These are phyloP conservation scores for Silvanus unidentatus DNA, from an alignment of 2,888 invertebrate species.

Conservation along the genomic window DNA sequence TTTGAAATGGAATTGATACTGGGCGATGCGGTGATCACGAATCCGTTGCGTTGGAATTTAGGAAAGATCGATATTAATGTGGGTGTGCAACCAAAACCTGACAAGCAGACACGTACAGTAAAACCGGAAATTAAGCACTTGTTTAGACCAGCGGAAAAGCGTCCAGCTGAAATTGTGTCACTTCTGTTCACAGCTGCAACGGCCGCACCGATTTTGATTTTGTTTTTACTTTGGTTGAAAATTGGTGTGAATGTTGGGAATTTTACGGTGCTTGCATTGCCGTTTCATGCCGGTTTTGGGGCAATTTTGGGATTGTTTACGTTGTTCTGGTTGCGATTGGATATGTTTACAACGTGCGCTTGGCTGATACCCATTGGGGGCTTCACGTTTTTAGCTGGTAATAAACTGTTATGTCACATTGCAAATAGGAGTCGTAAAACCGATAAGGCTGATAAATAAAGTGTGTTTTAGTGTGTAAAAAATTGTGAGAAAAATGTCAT, in stretches of 20 bases:
- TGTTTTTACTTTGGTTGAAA: slow-evolving; percentile 79
- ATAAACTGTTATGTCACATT: slow-evolving; percentile 79
- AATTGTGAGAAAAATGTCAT: background rate
- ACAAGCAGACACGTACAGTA: slow-evolving; percentile 44
- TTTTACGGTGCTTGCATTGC: slow-evolving; percentile 75
- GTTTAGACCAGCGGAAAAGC: slow-evolving; percentile 88
- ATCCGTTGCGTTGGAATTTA: slow-evolving; percentile 82
- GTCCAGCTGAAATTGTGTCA: slow-evolving; percentile 83
- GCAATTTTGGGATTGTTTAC: slow-evolving; percentile 83
- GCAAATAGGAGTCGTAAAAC: slow-evolving; percentile 45
- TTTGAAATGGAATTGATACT: slow-evolving; percentile 80
- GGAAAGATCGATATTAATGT: slow-evolving; percentile 74
- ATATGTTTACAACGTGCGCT: slow-evolving; percentile 94
- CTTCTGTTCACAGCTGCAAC: slow-evolving; percentile 84
- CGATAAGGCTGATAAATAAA: slow-evolving; percentile 19
- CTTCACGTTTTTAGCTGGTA: slow-evolving; percentile 90
- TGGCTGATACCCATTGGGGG: slow-evolving; percentile 80
- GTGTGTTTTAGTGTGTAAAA: background rate
- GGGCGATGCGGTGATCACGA: slow-evolving; percentile 86
- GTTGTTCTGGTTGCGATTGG: slow-evolving; percentile 85
- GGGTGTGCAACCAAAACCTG: slow-evolving; percentile 23
- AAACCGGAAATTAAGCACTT: slow-evolving; percentile 66
- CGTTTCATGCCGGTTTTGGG: slow-evolving; percentile 86
- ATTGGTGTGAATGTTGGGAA: slow-evolving; percentile 82
- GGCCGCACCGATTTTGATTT: slow-evolving; percentile 72